Conservation (phyloP, 2,113 vertebrate species). For the Rostratula benghalensis region DNA sequence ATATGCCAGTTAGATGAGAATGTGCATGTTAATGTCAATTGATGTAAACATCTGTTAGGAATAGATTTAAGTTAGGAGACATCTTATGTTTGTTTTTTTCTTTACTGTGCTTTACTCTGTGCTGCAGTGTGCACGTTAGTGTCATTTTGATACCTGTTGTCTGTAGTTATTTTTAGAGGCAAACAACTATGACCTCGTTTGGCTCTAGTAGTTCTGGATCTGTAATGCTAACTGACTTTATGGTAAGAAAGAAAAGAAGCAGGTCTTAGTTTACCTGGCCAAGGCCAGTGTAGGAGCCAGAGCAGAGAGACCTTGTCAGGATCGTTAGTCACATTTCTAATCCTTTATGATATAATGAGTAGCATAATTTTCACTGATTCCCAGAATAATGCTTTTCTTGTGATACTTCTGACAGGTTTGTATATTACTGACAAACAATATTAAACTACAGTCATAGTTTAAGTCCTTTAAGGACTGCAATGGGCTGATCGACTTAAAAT, state of each 20-base stretch:
- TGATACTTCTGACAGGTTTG: background rate
- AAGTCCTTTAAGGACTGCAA: background rate
- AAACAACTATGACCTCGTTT: background rate
- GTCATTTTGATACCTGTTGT: background rate
- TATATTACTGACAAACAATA: background rate
- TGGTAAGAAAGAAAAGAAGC: background rate
- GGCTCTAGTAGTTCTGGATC: background rate
- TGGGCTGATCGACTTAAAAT: background rate
- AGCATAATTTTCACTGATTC: background rate
- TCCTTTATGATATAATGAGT: background rate
- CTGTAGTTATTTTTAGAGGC: slow-evolving; percentile 24
- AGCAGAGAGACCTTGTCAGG: background rate
- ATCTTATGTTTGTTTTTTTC: background rate
- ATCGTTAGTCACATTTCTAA: background rate
- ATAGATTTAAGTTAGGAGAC: background rate
- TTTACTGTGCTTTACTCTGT: background rate
- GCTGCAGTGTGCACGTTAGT: background rate
- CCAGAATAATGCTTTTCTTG: background rate
- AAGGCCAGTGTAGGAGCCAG: background rate
- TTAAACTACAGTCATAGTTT: background rate
- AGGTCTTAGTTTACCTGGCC: background rate
- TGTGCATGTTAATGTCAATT: too few species aligned
- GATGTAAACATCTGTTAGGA: background rate
- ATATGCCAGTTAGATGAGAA: background rate
- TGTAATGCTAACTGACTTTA: background rate